phyloP scores from a whole-genome alignment of 1,140 invertebrate species.

The Pogonus chalceus region DNA sequence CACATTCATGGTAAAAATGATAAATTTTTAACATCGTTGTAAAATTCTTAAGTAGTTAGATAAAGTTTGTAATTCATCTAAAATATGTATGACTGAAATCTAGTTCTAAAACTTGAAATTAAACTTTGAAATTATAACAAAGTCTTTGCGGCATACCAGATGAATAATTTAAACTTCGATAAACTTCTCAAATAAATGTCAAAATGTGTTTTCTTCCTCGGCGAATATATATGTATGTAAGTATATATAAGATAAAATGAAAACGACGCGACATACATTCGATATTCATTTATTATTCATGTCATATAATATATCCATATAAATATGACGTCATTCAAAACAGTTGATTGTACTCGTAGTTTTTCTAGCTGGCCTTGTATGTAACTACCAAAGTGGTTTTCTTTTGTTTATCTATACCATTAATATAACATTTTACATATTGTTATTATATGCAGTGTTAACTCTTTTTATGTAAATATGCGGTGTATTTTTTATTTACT shows the following conservation, averaged over 20 bases:
- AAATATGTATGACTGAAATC: background rate
- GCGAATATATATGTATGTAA: background rate
- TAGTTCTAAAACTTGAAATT: background rate
- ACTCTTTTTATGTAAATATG: too few species aligned
- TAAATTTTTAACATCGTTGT: too few species aligned
- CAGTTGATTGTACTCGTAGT: background rate
- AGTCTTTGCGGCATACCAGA: background rate
- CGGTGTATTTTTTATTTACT: too few species aligned
- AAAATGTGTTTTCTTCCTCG: background rate
- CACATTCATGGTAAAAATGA: too few species aligned
- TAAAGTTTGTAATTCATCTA: background rate
- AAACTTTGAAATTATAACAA: background rate
- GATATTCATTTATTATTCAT: background rate
- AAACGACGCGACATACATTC: too few species aligned
- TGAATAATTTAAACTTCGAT: background rate
- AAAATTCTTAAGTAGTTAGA: background rate
- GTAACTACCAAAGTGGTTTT: background rate
- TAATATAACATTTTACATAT: background rate
- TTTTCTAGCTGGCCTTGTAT: background rate
- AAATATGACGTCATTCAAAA: too few species aligned
- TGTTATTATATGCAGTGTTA: too few species aligned
- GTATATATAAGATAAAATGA: too few species aligned
- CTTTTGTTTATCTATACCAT: background rate
- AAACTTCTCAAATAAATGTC: background rate
- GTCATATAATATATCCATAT: too few species aligned